phyloP scores from a whole-genome alignment of 2,888 invertebrate species.

The Trachelus iudaicus region DNA sequence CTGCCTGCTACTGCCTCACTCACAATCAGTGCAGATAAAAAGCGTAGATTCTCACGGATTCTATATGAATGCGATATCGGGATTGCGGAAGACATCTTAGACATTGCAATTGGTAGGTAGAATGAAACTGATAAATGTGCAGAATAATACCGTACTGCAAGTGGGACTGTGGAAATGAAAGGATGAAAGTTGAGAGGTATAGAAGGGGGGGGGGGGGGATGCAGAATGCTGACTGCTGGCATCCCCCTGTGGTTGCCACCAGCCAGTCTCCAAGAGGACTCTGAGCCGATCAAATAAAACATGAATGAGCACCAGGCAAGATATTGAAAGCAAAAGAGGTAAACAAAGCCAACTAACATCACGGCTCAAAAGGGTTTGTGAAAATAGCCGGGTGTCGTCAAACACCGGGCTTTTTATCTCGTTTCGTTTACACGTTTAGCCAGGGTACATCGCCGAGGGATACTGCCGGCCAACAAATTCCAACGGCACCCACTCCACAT shows the following conservation, averaged over 20 bases:
- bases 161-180: background rate
- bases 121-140: background rate
- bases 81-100: slow-evolving; percentile 23
- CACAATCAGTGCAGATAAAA: background rate
- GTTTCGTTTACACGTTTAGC: too few relatives aligned
- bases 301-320: background rate
- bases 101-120: background rate
- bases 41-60: slow-evolving; percentile 33
- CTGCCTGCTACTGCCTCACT: too few relatives aligned
- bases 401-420: slow-evolving; percentile 2
- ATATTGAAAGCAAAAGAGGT: background rate
- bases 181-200: slow-evolving; percentile 1
- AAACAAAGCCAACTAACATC: background rate
- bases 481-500: too few relatives aligned
- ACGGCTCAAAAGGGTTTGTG: background rate
- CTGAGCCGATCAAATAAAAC: slow-evolving; percentile 7
- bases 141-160: background rate
- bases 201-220: slow-evolving; percentile 6
- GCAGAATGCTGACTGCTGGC: slow-evolving; percentile 36
- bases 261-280: slow-evolving; percentile 28
- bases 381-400: background rate
- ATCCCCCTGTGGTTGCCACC: slow-evolving; percentile 18
- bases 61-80: slow-evolving; percentile 32
- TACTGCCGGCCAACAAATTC: too few relatives aligned
- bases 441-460: too few relatives aligned